Evolutionary conservation across 2,888 invertebrate genomes (phyloP).

Genomic region (Lycaena phlaeas): DNA sequence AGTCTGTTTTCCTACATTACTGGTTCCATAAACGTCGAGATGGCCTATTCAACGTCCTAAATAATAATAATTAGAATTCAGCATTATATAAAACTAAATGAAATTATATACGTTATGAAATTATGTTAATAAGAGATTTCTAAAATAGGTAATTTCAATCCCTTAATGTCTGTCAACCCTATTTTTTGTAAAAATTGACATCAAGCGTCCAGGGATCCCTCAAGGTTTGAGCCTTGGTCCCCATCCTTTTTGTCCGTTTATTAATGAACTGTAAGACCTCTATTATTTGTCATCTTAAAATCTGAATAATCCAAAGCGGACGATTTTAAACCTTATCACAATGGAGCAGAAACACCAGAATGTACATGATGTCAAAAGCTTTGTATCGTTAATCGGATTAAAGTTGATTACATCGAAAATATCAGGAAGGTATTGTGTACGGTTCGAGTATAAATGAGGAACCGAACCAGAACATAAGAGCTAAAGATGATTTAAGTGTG

Average conservation of each 20-base stretch:
- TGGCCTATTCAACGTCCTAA: too few species aligned
- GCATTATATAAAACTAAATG: too few species aligned
- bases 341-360: too few species aligned
- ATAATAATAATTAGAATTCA: too few species aligned
- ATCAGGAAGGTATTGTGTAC: constrained; percentile 13
- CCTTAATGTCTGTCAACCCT: constrained; percentile 29
- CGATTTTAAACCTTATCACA: constrained; percentile 8
- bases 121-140: too few species aligned
- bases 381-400: constrained; percentile 20
- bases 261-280: constrained; percentile 37
- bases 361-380: too few species aligned
- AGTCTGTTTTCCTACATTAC: too few species aligned
- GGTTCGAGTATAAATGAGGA: constrained; percentile 13
- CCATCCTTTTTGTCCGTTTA: constrained; percentile 31
- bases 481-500: constrained; percentile 8
- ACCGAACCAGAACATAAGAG: constrained; percentile 1
- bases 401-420: constrained; percentile 14
- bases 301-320: background rate
- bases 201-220: constrained; percentile 32
- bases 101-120: background rate
- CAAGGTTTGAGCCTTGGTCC: constrained; percentile 30
- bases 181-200: constrained; percentile 23
- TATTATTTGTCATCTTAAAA: constrained; percentile 28
- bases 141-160: background rate
- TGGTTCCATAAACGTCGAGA: too few species aligned